Conservation (phyloP, 2,797 vertebrate species). For the Spondyliosoma cantharus region DNA sequence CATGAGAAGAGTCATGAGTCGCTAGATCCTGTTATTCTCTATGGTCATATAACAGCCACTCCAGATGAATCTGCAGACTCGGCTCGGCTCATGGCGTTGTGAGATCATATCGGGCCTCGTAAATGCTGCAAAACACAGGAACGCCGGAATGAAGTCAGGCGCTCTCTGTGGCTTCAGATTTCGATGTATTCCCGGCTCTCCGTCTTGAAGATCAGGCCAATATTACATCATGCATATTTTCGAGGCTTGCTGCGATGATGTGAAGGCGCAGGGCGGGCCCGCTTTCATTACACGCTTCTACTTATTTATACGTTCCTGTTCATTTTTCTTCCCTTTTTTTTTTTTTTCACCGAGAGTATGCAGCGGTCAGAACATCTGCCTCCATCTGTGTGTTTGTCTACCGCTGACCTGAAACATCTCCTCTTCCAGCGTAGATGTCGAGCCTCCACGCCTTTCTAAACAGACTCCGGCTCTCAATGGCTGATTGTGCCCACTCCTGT, state of each 20-base stretch:
- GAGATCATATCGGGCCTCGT: not conserved
- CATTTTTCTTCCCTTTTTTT: constrained; percentile 2
- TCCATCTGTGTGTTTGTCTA: constrained; percentile 55
- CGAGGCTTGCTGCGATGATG: constrained; percentile 5
- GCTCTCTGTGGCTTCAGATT: constrained; percentile 11
- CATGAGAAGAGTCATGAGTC: constrained; percentile 46
- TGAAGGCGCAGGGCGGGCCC: not conserved
- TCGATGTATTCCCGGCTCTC: not conserved
- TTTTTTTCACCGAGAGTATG: constrained; percentile 29
- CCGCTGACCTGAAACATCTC: constrained; percentile 59
- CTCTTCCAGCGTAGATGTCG: constrained; percentile 46
- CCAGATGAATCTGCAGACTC: not conserved
- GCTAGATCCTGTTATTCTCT: constrained; percentile 15
- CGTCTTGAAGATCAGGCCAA: not conserved
- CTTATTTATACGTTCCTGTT: constrained; percentile 16
- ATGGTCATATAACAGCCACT: not conserved
- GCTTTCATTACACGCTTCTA: constrained; percentile 3
- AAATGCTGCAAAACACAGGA: constrained; percentile 20
- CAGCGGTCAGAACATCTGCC: constrained; percentile 58
- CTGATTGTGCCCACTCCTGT: constrained; percentile 60
- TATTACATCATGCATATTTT: constrained; percentile 37
- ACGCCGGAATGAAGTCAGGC: constrained; percentile 18
- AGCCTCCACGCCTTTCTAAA: constrained; percentile 61
- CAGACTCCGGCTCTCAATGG: constrained; percentile 64
- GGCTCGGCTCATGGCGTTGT: constrained; percentile 4